Conservation (phyloP, 2,797 vertebrate genomes). For the Uromys caudimaculatus region DNA sequence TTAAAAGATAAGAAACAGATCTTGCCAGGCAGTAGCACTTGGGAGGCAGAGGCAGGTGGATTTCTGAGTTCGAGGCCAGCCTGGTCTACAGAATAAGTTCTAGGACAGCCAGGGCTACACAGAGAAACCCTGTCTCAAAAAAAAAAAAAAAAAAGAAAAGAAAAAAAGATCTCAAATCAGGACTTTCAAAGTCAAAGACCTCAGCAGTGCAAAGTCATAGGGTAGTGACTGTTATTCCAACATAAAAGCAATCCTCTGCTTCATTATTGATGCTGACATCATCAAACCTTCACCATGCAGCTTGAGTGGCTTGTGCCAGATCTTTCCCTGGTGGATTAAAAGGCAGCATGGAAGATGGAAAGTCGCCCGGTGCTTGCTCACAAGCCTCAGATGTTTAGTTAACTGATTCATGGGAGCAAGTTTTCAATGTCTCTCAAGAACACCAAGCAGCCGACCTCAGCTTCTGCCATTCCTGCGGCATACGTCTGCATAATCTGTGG, state of each 20-base stretch:
- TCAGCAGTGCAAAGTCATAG: background rate
- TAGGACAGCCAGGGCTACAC: too few species aligned
- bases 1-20: background rate
- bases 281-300: background rate
- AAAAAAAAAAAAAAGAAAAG: too few species aligned
- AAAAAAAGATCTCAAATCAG: background rate
- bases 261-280: background rate
- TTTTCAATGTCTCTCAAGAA: background rate
- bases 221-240: background rate
- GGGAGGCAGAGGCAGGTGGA: too few species aligned
- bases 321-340: background rate
- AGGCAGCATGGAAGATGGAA: background rate
- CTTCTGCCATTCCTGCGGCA: background rate
- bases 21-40: too few species aligned
- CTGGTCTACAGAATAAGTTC: too few species aligned
- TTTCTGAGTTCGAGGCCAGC: too few species aligned
- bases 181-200: conserved; percentile 12
- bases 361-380: background rate
- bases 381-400: background rate
- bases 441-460: background rate
- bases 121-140: too few species aligned
- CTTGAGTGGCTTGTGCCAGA: background rate
- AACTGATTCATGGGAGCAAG: background rate
- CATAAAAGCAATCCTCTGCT: background rate
- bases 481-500: background rate